phyloP scores from a whole-genome alignment of 2,113 vertebrate species.

The Pollimyrus isidori region DNA sequence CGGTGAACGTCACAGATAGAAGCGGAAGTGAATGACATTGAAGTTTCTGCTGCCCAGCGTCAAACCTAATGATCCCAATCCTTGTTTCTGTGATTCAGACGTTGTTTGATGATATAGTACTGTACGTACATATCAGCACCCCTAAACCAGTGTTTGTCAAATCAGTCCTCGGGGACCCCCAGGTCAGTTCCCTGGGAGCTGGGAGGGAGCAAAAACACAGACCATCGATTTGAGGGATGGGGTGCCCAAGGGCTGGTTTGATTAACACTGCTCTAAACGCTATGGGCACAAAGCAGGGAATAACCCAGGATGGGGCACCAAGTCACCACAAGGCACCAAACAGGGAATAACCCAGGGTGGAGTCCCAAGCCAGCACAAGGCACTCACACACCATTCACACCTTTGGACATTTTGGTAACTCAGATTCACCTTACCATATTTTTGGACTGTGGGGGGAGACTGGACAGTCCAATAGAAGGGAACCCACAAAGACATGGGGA shows the following conservation, averaged over 20 bases:
- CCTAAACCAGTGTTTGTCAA: not conserved
- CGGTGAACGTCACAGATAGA: not conserved
- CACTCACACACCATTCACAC: not conserved
- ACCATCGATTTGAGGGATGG: not conserved
- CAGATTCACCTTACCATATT: not conserved
- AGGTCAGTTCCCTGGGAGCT: not conserved
- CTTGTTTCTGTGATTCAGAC: not conserved
- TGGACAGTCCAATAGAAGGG: not conserved
- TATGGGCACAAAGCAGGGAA: not conserved
- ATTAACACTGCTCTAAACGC: too few species aligned
- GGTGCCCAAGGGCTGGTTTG: too few species aligned
- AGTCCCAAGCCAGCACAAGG: not conserved
- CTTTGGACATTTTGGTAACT: not conserved
- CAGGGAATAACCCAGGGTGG: not conserved
- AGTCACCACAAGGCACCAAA: not conserved
- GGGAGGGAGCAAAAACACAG: not conserved
- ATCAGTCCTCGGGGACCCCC: not conserved
- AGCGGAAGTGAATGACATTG: not conserved
- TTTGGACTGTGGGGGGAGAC: not conserved
- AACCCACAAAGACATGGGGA: not conserved
- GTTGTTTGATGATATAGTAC: not conserved
- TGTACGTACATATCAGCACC: not conserved
- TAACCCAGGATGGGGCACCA: not conserved
- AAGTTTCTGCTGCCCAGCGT: not conserved
- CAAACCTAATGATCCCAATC: not conserved